phyloP scores from a whole-genome alignment of 2,113 vertebrate species.

The Columbina picui region DNA sequence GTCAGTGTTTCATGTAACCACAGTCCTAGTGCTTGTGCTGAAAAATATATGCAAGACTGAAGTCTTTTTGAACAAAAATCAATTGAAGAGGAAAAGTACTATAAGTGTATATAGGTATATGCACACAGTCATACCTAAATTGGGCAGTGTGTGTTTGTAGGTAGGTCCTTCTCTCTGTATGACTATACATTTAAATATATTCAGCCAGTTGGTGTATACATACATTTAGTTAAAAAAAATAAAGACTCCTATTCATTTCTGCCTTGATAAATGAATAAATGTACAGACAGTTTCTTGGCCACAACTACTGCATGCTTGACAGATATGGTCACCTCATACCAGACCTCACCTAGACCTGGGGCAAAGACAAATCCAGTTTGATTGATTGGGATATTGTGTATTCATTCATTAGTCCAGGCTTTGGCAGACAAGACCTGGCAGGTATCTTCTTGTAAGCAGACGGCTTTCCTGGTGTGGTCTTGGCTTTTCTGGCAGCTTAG shows the following conservation, averaged over 20 bases:
- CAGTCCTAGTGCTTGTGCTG: conserved; percentile 18
- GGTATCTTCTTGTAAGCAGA: conserved; percentile 80
- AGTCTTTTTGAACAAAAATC: conserved; percentile 26
- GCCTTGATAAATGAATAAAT: conserved; percentile 74
- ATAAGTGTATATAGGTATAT: neutral
- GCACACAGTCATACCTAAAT: neutral
- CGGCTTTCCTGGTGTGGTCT: conserved; percentile 83
- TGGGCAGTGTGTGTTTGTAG: neutral
- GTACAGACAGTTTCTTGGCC: conserved; percentile 74
- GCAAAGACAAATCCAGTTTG: conserved; percentile 80
- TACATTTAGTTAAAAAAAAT: conserved; percentile 42
- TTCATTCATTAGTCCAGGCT: conserved; percentile 83
- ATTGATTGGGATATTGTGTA: conserved; percentile 80
- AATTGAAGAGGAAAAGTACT: neutral
- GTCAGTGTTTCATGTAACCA: conserved; percentile 45
- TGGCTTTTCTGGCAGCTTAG: conserved; percentile 79
- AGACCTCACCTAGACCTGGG: conserved; percentile 79
- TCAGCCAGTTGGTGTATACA: neutral
- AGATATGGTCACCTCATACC: conserved; percentile 82
- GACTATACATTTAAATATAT: neutral
- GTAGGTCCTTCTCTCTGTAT: neutral
- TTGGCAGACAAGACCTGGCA: conserved; percentile 84
- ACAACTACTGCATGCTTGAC: conserved; percentile 63
- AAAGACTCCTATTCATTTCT: conserved; percentile 73
- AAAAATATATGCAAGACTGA: conserved; percentile 52